phyloP scores from a whole-genome alignment of 2,113 vertebrate species.

The Herpetotheres cachinnans region DNA sequence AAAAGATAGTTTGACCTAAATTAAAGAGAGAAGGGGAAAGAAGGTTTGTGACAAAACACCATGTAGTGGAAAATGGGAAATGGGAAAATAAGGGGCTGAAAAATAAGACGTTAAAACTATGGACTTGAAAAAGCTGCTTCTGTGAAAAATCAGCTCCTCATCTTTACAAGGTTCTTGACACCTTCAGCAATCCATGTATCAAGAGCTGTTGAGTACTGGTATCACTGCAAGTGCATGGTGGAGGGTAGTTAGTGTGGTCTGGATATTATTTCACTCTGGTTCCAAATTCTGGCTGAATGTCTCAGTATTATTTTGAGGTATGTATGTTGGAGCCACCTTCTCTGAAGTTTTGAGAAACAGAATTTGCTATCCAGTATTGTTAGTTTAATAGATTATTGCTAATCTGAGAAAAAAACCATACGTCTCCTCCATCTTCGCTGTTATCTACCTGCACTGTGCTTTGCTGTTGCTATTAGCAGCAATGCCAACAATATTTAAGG shows the following conservation, averaged over 20 bases:
- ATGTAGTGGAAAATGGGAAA: not conserved
- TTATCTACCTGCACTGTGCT: not conserved
- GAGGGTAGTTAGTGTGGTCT: not conserved
- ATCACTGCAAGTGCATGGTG: not conserved
- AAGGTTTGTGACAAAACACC: not conserved
- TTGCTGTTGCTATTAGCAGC: not conserved
- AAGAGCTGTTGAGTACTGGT: not conserved
- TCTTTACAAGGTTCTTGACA: not conserved
- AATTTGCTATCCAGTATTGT: not conserved
- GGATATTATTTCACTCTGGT: not conserved
- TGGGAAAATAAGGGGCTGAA: not conserved
- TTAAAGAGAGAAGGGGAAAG: not conserved
- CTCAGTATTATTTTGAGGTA: not conserved
- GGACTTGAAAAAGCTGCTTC: rapidly evolving
- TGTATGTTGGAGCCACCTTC: rapidly evolving
- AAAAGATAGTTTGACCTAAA: not conserved
- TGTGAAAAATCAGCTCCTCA: not conserved
- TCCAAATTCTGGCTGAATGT: not conserved
- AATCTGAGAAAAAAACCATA: not conserved
- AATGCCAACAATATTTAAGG: not conserved
- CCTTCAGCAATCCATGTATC: not conserved
- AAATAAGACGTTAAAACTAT: not conserved
- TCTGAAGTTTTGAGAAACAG: not conserved
- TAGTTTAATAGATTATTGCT: not conserved
- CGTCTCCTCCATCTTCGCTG: rapidly evolving